Base-by-base conservation (phyloP, 2,797 vertebrate genomes). In the Botia almorhae region DNA sequence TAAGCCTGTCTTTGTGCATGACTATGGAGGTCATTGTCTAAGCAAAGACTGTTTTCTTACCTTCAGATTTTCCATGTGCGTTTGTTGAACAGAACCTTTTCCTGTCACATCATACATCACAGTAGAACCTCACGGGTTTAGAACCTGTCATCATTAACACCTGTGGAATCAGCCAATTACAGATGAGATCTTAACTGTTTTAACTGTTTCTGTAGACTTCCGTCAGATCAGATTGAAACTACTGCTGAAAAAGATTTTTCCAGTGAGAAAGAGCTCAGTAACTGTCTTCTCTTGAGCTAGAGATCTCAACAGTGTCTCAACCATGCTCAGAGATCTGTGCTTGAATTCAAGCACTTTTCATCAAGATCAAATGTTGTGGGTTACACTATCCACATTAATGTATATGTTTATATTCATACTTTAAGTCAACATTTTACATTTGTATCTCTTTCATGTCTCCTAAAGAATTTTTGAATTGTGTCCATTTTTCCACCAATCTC, bases 1-100 rank as follows among this genome's bases (percentile, higher is more conserved):
- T 74, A 61, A 68, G 68, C 68, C 56, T 67, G 80, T 86, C 77
- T 75, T 81, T 73, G 76, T 87, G 84, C 87, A 87, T 85, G 83
- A 81, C 79, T 80, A 82, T 85, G 85, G 63, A 81, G 70, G 73
- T 72, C 84, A 84, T 81, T 69, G 82, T 81, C 72, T 77, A 36
- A 83, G 63, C 53, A 72, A 76, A 61, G 74, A 71, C 76, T 74
- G 77, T 70, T 51, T 51, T 81, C 43, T 26, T 53, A 23, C 74
- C 53, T 82, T 72, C 74, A 83, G 82, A 61, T 74, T 50, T 39
- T 83, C 69, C 65, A 3, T 72, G 64, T 77, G 51, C 61, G 71
- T 80, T 82, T 83, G 83, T 46, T 46, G 43, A 58, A 74, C 53
- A 73, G 43, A 63, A 33, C 17, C 46, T 39, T 11, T 33, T 43